Base-by-base conservation (phyloP, 2,888 invertebrate species). In the Xestia ashworthii region DNA sequence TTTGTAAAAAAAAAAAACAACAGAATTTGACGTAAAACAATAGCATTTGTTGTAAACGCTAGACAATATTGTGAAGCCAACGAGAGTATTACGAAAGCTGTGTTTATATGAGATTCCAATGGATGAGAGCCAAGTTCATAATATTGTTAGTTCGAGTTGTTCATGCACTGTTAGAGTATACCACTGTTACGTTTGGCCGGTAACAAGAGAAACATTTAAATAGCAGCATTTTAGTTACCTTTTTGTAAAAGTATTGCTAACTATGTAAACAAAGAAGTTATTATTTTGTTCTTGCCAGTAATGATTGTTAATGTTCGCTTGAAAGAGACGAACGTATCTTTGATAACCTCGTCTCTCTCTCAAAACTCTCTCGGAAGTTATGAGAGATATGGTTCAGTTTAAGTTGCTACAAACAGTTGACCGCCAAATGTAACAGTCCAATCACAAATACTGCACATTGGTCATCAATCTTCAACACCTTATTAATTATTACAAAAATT, bases 21-120 rank as follows among this genome's bases (percentile, higher is more conserved):
- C 44, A 65, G 11, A 32, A 55, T 74, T 70, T 72, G 48, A 73
- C 75, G 83, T 81, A 74, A 73, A 85, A 80, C 87, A 87, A 86
- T 88, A 85, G 81, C 87, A 87, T 55, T 88, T 88, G 88, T 84
- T 79, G 65, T 76, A 91, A 91, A 93, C 91, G 73, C 74, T 86
- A 84, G 84, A 89, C 84, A 86, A 88, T 89, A 94, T 89, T 89
- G 88, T 89, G 90, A 95, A 95, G 92, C 89, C 89, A 93, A 93
- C 91, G 91, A 93, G 92, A 95, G 95, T 95, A 95, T 95, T 95
- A 95, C 88, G 88, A 89, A 88, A 87, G 90, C 91, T 93, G 92
- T 94, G 91, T 92, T 86, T 79, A 81, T 82, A 86, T 82, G 85
- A 84, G 84, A 91, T 93, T 92, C 89, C 90, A 90, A 88, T 88